A percentile compares a stretch with the other conserved stretches of the same genome.
Evolutionary conservation across 2,113 vertebrate species (phyloP).

Genomic region (Oriolus oriolus): DNA sequence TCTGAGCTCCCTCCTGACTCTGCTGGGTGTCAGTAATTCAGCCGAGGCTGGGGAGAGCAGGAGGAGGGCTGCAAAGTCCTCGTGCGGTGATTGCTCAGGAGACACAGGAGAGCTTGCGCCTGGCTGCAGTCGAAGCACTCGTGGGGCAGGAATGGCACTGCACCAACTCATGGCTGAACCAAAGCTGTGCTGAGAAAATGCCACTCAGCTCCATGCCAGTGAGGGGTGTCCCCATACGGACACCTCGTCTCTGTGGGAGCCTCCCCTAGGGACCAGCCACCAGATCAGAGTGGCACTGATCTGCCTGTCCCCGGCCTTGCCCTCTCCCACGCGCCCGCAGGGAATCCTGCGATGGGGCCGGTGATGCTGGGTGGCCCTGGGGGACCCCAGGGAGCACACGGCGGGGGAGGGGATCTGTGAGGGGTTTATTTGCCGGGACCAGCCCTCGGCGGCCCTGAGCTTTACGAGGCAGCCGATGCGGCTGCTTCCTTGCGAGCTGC

Average conservation of each 20-base stretch:
- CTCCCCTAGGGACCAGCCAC: background rate
- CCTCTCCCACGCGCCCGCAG: accelerated
- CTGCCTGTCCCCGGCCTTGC: background rate
- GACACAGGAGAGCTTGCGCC: background rate
- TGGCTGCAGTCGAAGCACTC: background rate
- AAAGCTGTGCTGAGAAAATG: background rate
- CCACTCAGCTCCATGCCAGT: background rate
- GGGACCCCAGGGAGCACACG: accelerated
- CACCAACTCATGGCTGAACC: accelerated
- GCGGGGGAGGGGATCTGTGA: background rate
- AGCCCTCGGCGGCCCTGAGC: background rate
- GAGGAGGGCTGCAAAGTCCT: background rate
- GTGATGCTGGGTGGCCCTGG: background rate
- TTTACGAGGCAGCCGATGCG: background rate
- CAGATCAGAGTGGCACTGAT: background rate
- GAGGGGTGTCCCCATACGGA: background rate
- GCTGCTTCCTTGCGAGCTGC: background rate
- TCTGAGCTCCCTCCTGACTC: background rate
- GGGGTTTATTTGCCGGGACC: background rate
- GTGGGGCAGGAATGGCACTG: accelerated
- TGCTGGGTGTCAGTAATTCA: background rate
- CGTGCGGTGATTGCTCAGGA: background rate
- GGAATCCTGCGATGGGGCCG: accelerated
- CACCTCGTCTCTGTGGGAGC: background rate
- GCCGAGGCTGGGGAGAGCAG: background rate